Evolutionary conservation across 2,113 vertebrate species (phyloP).

Genomic region (Ictalurus furcatus): DNA sequence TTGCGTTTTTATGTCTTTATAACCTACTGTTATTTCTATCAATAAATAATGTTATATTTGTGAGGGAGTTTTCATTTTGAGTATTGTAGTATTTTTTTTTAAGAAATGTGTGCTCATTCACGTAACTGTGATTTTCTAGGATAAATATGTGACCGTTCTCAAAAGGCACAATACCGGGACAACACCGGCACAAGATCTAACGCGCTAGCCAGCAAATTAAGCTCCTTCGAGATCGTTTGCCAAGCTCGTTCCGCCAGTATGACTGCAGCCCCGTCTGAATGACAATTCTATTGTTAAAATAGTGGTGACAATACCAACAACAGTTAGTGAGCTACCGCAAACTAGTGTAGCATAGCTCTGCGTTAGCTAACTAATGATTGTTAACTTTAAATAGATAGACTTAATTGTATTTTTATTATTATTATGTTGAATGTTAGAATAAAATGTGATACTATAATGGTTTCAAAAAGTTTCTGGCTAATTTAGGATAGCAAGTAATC

Average conservation of each 20-base stretch:
- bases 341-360: neutral
- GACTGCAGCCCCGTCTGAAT: neutral
- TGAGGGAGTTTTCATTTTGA: no score
- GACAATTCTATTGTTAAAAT: neutral
- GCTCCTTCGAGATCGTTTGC: neutral
- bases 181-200: neutral
- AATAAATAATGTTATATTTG: no score
- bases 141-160: no score
- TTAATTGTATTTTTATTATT: neutral
- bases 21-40: no score
- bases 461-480: neutral
- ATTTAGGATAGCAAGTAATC: neutral
- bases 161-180: no score
- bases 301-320: neutral
- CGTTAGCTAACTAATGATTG: neutral
- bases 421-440: neutral
- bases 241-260: neutral
- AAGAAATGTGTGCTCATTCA: no score
- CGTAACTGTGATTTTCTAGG: no score
- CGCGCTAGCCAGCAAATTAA: neutral
- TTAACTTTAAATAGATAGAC: neutral
- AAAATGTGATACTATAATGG: neutral
- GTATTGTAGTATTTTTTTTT: no score
- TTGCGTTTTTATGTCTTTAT: no score
- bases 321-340: neutral